A percentile compares a stretch with the other conserved stretches of the same genome.
These are phyloP conservation scores for Mus spicilegus DNA, from an alignment of 2,113 vertebrate species.

Conservation along the genomic window DNA sequence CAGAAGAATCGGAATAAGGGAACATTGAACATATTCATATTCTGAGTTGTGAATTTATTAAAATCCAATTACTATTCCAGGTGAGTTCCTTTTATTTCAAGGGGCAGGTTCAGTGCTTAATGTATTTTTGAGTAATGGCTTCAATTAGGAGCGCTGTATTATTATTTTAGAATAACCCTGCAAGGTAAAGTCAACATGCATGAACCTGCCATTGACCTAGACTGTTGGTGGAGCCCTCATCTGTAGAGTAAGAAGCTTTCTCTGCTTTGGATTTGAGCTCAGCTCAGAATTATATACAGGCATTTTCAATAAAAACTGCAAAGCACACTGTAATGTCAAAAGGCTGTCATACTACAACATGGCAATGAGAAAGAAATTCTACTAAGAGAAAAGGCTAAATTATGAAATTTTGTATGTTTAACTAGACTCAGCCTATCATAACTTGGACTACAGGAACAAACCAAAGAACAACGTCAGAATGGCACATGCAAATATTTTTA, in stretches of 20 bases:
- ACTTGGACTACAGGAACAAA: background rate
- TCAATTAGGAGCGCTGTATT: background rate
- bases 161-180: slow-evolving; percentile 17
- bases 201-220: background rate
- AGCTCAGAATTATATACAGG: slow-evolving; percentile 31
- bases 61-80: slow-evolving; percentile 46
- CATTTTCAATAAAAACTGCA: background rate
- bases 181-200: background rate
- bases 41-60: slow-evolving; percentile 53
- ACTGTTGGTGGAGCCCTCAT: background rate
- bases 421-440: background rate
- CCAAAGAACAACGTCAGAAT: background rate
- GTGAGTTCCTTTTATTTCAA: slow-evolving; percentile 40
- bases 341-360: background rate
- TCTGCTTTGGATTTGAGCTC: slow-evolving; percentile 40
- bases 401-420: background rate
- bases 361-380: background rate
- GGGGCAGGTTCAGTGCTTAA: background rate
- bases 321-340: background rate
- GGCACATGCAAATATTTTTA: background rate
- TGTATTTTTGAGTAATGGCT: background rate
- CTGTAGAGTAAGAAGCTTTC: background rate
- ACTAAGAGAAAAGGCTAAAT: background rate
- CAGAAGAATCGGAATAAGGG: slow-evolving; percentile 10
- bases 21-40: slow-evolving; percentile 49